phyloP scores from a whole-genome alignment of 2,888 invertebrate species.

The Agrypnus murinus region DNA sequence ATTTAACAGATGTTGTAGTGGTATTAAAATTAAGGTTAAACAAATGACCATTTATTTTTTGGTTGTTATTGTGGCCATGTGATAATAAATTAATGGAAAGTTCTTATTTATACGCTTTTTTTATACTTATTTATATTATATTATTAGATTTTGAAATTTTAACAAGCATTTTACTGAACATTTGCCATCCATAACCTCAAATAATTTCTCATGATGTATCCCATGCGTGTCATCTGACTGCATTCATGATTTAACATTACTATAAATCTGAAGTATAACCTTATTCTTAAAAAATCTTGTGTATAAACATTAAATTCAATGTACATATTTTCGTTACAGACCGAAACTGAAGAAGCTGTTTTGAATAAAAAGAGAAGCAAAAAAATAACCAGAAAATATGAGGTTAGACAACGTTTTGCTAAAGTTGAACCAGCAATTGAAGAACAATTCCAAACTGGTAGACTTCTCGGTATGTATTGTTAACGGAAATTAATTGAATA shows the following conservation, averaged over 20 bases:
- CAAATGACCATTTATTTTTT: too few relatives aligned
- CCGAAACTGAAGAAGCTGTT: slow-evolving; percentile 95
- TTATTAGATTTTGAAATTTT: too few relatives aligned
- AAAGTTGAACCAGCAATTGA: slow-evolving; percentile 96
- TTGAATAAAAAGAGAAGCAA: slow-evolving; percentile 96
- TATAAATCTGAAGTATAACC: background rate
- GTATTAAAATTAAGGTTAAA: too few relatives aligned
- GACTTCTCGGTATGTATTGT: slow-evolving; percentile 86
- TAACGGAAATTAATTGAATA: background rate
- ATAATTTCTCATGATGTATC: slow-evolving; percentile 69
- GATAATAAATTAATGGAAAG: too few relatives aligned
- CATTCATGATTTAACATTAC: slow-evolving; percentile 6
- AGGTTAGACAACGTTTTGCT: slow-evolving; percentile 91
- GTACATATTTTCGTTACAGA: slow-evolving; percentile 72
- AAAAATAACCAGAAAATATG: slow-evolving; percentile 94
- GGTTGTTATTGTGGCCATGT: too few relatives aligned
- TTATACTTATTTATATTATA: too few relatives aligned
- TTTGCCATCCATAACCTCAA: too few relatives aligned
- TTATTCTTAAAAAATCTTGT: background rate
- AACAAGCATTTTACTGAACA: too few relatives aligned
- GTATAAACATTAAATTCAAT: background rate
- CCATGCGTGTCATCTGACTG: slow-evolving; percentile 78
- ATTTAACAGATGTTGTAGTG: too few relatives aligned
- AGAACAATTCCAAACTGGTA: slow-evolving; percentile 97
- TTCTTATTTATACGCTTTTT: too few relatives aligned